These are phyloP conservation scores for Aleiodes leptofemur DNA, from an alignment of 2,888 invertebrate species.

Conservation along the genomic window DNA sequence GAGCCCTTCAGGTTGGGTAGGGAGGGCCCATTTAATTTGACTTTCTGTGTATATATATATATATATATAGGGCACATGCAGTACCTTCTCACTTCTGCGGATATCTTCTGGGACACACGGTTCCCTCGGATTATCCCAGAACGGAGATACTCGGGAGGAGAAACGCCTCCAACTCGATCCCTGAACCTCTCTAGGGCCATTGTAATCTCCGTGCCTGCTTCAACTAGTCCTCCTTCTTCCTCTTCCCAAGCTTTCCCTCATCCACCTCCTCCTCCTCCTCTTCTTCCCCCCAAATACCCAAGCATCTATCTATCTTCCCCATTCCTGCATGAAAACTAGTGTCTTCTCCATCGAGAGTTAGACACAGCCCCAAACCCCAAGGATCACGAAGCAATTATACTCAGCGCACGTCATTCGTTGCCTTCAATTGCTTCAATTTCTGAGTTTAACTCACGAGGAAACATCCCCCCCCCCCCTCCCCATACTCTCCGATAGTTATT, in stretches of 20 bases:
- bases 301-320: conserved; percentile 22
- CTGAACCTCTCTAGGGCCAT: conserved; percentile 51
- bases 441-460: conserved; percentile 26
- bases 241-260: neutral
- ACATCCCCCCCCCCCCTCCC: neutral
- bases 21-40: conserved; percentile 30
- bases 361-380: conserved; percentile 37
- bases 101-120: conserved; percentile 51
- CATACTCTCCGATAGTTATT: conserved; percentile 23
- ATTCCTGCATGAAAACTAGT: conserved; percentile 24
- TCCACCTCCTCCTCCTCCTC: too few species aligned
- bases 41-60: neutral
- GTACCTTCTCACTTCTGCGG: neutral
- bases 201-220: conserved; percentile 50
- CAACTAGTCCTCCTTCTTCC: conserved; percentile 7
- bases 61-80: neutral
- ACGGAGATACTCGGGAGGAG: conserved; percentile 44
- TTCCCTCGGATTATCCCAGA: conserved; percentile 51
- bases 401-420: conserved; percentile 40
- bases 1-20: conserved; percentile 21
- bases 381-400: conserved; percentile 46
- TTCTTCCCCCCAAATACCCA: neutral
- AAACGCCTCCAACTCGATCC: conserved; percentile 49
- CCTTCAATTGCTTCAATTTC: conserved; percentile 31
- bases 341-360: conserved; percentile 32